phyloP scores from a whole-genome alignment of 2,888 invertebrate genomes.

The Epiblema foenella region DNA sequence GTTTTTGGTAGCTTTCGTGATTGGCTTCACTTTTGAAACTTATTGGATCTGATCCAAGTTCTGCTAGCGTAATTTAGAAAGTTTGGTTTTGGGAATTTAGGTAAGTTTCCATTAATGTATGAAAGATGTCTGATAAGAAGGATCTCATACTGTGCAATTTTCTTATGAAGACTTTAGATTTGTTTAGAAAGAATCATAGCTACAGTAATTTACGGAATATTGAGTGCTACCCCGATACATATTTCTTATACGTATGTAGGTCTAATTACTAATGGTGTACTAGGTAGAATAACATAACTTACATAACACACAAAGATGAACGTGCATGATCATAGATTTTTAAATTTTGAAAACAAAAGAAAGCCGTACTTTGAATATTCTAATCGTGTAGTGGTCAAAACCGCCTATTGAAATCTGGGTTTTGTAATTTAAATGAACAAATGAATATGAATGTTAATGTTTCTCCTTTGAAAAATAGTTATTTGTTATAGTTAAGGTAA shows the following conservation, averaged over 20 bases:
- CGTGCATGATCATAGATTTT: conserved; percentile 16
- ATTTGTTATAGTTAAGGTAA: no score
- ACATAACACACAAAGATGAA: conserved; percentile 7
- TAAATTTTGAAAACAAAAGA: conserved; percentile 9
- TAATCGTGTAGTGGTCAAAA: background rate
- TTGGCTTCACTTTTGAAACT: conserved; percentile 12
- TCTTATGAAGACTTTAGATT: no score
- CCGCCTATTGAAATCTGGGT: background rate
- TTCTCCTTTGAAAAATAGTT: no score
- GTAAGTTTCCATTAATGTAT: background rate
- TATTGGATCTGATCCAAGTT: conserved; percentile 24
- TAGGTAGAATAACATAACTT: background rate
- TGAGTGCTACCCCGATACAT: no score
- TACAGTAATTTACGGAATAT: no score
- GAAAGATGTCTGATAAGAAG: no score
- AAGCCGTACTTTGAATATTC: conserved; percentile 11
- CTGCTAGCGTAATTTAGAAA: conserved; percentile 1
- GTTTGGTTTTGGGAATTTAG: background rate
- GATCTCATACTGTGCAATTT: no score
- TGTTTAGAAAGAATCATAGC: no score
- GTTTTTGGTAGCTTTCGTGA: conserved; percentile 22
- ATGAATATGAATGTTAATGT: background rate
- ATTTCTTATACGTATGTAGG: no score
- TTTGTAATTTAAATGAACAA: background rate
- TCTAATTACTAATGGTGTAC: no score